Evolutionary conservation across 1,140 invertebrate species (phyloP).

Genomic region (Cyrtorhinus lividipennis): DNA sequence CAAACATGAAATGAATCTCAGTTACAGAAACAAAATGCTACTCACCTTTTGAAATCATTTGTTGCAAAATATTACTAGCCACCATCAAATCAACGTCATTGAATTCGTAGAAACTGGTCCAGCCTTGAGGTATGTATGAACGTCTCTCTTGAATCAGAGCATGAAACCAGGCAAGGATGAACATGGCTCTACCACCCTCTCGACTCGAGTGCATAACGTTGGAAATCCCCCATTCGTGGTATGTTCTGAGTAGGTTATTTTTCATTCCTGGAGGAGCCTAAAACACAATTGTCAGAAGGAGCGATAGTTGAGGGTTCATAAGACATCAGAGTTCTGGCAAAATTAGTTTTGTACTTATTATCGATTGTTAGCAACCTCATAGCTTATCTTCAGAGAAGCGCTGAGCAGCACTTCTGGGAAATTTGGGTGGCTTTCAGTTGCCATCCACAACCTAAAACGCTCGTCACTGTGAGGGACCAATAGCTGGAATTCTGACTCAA

Average conservation of each 20-base stretch:
- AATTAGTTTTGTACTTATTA: constrained; percentile 30
- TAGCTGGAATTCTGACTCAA: constrained; percentile 55
- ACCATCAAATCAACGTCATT: constrained; percentile 67
- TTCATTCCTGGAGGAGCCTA: constrained; percentile 51
- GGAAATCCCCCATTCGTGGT: constrained; percentile 39
- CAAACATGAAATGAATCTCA: too few relatives aligned
- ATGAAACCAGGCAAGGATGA: constrained; percentile 67
- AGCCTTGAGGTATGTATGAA: constrained; percentile 71
- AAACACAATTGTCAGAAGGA: constrained; percentile 19
- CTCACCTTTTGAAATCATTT: constrained; percentile 25
- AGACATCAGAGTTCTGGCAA: too few relatives aligned
- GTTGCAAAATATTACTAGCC: constrained; percentile 53
- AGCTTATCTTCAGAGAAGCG: constrained; percentile 64
- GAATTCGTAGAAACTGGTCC: constrained; percentile 84
- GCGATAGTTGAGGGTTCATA: background rate
- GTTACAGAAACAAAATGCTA: too few relatives aligned
- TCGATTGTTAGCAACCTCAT: constrained; percentile 38
- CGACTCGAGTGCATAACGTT: constrained; percentile 27
- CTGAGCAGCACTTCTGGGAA: constrained; percentile 50
- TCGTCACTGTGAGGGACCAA: constrained; percentile 36
- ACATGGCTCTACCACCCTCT: constrained; percentile 38
- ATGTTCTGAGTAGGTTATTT: constrained; percentile 44
- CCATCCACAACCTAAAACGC: constrained; percentile 59
- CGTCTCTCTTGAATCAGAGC: constrained; percentile 77
- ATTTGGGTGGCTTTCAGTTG: constrained; percentile 48